Base-by-base conservation (phyloP, 1,140 invertebrate species). In the Gerris buenoi region DNA sequence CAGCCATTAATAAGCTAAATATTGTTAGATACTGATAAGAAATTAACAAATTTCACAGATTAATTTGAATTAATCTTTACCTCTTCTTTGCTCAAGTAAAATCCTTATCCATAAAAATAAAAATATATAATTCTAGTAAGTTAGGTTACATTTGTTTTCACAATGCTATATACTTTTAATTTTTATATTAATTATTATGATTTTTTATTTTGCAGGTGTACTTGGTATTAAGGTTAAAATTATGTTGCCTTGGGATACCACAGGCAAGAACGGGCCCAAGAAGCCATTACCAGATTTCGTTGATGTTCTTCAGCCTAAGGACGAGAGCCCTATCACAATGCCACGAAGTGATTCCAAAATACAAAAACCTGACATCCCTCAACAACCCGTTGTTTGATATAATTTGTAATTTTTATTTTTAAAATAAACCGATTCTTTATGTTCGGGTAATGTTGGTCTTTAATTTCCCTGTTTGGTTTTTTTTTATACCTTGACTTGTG, bases 201-300 rank as follows among this genome's bases (percentile, higher is more conserved):
- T 46, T 59, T n/a, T n/a, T n/a, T n/a, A 28, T 67, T 5, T 70
- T 73, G 25, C 71, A 86, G 85, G 86, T 75, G 86, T 89, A 25
- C 75, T 89, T 69, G 88, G 88, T 65, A 90, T 99, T 75, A 98
- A 98, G 83, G 96, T 99, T 0, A 99, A 99, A 81, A 98, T 99
- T 77, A 99, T 99, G 97, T 86, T 99, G 77, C 94, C 95, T 29
- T 95, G 92, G 84, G 97, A 99, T 82, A 87, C 93, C 63, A 89
- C 87, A 78, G 97, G 97, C 76, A 98, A 98, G 82, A 93, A 86
- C 73, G 97, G 97, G 69, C 97, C 97, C 28, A 97, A 97, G 81
- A 90, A 89, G 75, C 95, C 95, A 58, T 84, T 99, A 68, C 97
- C 97, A 65, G 97, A 99, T 80, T 90, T 97, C 79, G 93, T 99